phyloP scores from a whole-genome alignment of 2,888 invertebrate genomes.

The Tillus elongatus region DNA sequence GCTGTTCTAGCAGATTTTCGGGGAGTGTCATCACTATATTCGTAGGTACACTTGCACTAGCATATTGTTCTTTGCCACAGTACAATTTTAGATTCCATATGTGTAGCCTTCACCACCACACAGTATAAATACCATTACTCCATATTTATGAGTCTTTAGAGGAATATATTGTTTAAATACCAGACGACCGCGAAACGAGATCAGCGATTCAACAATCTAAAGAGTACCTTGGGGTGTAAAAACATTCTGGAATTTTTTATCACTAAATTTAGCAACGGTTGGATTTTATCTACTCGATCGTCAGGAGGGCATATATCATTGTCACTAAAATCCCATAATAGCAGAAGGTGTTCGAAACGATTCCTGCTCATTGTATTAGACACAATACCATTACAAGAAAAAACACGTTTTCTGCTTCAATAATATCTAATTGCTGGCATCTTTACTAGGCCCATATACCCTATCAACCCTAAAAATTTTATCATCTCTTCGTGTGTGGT shows the following conservation, averaged over 20 bases:
- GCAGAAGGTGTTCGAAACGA: conserved; percentile 16
- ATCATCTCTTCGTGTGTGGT: too few species aligned
- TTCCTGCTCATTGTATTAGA: conserved; percentile 16
- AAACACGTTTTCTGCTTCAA: conserved; percentile 12
- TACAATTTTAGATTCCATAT: conserved; percentile 13
- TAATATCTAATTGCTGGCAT: conserved; percentile 17
- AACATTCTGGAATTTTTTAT: too few species aligned
- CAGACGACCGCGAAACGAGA: too few species aligned
- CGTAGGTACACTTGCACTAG: conserved; percentile 8
- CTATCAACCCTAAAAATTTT: too few species aligned
- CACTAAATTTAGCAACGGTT: too few species aligned
- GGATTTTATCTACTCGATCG: conserved; percentile 10
- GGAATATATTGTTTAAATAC: too few species aligned
- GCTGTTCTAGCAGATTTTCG: conserved; percentile 9
- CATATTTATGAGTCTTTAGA: too few species aligned
- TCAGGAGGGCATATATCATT: too few species aligned
- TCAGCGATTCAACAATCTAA: conserved; percentile 10
- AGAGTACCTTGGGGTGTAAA: too few species aligned
- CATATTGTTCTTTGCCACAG: conserved; percentile 9
- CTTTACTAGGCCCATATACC: too few species aligned
- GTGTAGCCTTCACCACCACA: conserved; percentile 10
- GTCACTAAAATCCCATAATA: conserved; percentile 16
- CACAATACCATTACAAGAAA: conserved; percentile 13
- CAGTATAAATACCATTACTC: conserved; percentile 12
- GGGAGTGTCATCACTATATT: too few species aligned